Percentiles rank a stretch among this genome's conserved stretches.
Evolutionary conservation across 2,113 vertebrate genomes (phyloP).

Genomic region (Dryoscopus gambensis): DNA sequence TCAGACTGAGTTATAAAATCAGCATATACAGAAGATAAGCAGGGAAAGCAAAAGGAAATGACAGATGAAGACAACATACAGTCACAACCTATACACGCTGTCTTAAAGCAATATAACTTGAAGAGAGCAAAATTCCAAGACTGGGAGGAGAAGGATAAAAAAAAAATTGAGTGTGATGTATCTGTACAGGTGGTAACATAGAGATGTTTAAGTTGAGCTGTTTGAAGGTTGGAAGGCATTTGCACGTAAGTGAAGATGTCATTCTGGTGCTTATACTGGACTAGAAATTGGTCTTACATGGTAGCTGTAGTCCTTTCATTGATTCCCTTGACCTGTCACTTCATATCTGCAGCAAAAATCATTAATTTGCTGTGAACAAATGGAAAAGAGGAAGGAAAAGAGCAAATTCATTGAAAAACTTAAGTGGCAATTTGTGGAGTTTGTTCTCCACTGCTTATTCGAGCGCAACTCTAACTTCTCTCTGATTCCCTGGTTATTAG

Average conservation of each 20-base stretch:
- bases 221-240: not conserved
- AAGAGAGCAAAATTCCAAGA: not conserved
- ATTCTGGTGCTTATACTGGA: not conserved
- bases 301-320: not conserved
- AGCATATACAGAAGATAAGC: not conserved
- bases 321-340: not conserved
- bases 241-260: not conserved
- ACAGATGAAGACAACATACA: not conserved
- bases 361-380: not conserved
- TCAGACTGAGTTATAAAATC: slow-evolving; percentile 5
- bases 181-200: not conserved
- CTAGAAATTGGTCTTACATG: not conserved
- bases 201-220: not conserved
- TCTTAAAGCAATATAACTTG: not conserved
- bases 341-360: not conserved
- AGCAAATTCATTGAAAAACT: not conserved
- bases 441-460: not conserved
- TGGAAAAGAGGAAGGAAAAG: not conserved
- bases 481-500: not conserved
- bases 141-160: not conserved
- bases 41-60: not conserved
- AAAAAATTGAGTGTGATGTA: not conserved
- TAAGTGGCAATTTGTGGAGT: not conserved
- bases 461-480: not conserved
- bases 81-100: not conserved